A percentile compares a stretch with the other conserved stretches of the same genome.
Conservation (phyloP, 2,797 vertebrate genomes). For the Pipistrellus kuhlii region DNA sequence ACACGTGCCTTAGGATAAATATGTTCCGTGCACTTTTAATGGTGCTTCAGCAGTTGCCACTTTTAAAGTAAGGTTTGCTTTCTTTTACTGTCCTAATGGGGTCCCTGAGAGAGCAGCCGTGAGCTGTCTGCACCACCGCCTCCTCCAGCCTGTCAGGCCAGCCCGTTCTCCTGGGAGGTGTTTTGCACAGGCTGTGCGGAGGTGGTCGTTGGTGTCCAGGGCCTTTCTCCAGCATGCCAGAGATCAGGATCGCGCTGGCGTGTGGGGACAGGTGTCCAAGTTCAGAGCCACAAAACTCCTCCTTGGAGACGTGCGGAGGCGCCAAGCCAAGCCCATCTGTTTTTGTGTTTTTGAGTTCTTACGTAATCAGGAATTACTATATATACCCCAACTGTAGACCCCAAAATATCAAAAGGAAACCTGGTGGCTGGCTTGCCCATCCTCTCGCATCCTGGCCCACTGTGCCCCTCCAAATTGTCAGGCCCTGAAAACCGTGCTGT, state of each 20-base stretch:
- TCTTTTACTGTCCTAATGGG: background rate
- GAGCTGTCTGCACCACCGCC: fast-evolving
- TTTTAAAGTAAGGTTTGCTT: background rate
- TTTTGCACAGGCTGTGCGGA: background rate
- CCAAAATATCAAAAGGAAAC: slow-evolving; percentile 6
- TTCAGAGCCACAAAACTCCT: background rate
- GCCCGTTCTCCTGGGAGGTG: background rate
- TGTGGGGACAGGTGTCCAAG: background rate
- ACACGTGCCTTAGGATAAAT: fast-evolving
- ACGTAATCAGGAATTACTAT: background rate
- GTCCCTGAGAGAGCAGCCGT: background rate
- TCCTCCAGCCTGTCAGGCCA: background rate
- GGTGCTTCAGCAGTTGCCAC: background rate
- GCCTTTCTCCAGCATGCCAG: background rate
- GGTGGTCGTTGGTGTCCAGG: background rate
- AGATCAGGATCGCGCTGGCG: background rate
- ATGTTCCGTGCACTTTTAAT: background rate
- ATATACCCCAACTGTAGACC: background rate
- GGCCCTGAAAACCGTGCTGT: background rate
- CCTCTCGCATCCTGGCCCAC: background rate
- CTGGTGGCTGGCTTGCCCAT: background rate
- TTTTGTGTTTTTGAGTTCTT: background rate
- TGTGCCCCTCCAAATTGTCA: slow-evolving; percentile 45
- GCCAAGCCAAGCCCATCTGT: background rate
- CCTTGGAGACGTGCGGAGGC: background rate